These are phyloP conservation scores for Notechis scutatus DNA, from an alignment of 2,113 vertebrate genomes.

Conservation along the genomic window DNA sequence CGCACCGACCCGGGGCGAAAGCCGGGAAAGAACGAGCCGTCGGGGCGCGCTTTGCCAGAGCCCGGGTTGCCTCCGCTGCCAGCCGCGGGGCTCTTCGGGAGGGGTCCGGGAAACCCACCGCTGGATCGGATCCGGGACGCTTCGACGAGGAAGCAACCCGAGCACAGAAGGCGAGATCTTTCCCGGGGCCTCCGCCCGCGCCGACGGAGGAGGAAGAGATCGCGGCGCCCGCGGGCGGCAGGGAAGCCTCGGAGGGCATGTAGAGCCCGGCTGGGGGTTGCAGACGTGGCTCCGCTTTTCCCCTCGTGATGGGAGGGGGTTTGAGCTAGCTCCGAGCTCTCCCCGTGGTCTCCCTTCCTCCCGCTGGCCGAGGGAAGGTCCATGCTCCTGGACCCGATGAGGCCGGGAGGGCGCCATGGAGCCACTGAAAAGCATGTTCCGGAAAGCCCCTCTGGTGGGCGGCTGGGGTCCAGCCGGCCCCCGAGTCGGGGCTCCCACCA, in stretches of 20 bases:
- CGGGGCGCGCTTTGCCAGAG: background rate
- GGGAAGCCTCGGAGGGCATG: background rate
- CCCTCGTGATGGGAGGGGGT: background rate
- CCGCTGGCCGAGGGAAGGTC: background rate
- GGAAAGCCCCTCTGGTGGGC: slow-evolving; percentile 62
- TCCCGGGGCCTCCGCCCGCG: background rate
- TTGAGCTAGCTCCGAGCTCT: background rate
- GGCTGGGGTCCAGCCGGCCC: slow-evolving; percentile 1
- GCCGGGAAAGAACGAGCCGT: background rate
- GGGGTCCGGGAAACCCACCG: background rate
- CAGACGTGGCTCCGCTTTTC: background rate
- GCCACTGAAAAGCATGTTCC: slow-evolving; percentile 84
- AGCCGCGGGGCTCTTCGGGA: background rate
- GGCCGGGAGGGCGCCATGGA: slow-evolving; percentile 70
- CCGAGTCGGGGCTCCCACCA: slow-evolving; percentile 57
- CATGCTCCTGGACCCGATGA: slow-evolving; percentile 17
- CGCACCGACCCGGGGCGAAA: background rate
- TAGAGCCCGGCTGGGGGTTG: background rate
- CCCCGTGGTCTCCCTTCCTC: background rate
- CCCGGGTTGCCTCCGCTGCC: background rate
- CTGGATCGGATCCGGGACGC: background rate
- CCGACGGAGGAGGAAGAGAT: background rate
- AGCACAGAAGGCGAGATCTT: background rate
- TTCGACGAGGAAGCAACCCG: background rate
- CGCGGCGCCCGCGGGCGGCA: background rate